Evolutionary conservation across 2,888 invertebrate species (phyloP), one percentile per base, ranked within the genome.

Genomic region (Mythimna loreyi): DNA sequence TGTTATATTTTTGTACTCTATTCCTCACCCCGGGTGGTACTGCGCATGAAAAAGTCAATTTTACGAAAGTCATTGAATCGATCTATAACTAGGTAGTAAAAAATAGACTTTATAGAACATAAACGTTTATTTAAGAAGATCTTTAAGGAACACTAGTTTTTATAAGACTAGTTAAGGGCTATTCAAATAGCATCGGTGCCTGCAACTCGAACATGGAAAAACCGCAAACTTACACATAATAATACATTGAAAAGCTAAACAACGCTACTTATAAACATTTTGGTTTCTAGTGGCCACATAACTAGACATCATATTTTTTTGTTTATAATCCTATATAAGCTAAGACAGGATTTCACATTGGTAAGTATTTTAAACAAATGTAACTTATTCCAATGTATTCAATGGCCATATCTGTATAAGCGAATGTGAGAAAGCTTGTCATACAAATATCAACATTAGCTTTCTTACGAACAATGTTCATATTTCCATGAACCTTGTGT

Each of bases 91-190:
- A 33, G 40, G 40, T 19, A 6, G 16, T 40, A 40, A 40, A 19
- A 16, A 40, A 40, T 40, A 40, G 40, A 40, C 40, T 40, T 5
- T n/a, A 19, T 40, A 7, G 53, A 57, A 40, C 67, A 50, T 61
- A 72, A 63, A 61, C 55, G 63, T 81, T 72, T 81, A 74, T 67
- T 80, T 45, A 67, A 55, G 45, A 67, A 52, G 45, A 68, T 61
- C 60, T 57, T 49, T 33, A 33, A 13, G n/a, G 43, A 63, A 55
- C 62, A 71, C 52, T 64, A 30, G 36, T 60, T 62, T 68, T 50
- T 61, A 50, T 33, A 69, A 36, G 58, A 62, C 65, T 67, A 62
- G 64, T 56, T 60, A 50, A 36, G 19, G 52, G 30, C 62, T 56
- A 56, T 33, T 43, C 43, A n/a, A 45, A n/a, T 70, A 65, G 7